These are phyloP conservation scores for Chelidonichthys spinosus DNA, from an alignment of 2,797 vertebrate genomes.

Conservation along the genomic window DNA sequence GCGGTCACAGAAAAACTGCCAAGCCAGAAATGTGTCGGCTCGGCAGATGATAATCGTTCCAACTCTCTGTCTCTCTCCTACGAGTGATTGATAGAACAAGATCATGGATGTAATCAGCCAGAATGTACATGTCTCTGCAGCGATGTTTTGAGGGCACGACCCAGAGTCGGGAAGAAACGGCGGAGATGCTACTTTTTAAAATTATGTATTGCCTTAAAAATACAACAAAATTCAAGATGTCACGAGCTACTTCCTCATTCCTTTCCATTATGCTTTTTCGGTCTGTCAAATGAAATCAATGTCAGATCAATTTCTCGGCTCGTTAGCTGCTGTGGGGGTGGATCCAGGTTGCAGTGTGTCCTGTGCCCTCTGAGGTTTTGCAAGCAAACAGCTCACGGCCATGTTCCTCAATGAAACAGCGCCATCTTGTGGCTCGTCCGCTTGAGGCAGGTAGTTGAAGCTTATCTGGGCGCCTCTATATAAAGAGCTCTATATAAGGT, in stretches of 20 bases:
- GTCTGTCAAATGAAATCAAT: slow-evolving; percentile 41
- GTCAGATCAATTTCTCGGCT: slow-evolving; percentile 35
- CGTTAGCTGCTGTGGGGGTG: slow-evolving; percentile 36
- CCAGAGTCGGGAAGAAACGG: background rate
- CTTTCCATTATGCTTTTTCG: slow-evolving; percentile 3
- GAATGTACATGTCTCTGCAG: slow-evolving; percentile 9
- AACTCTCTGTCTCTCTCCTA: slow-evolving; percentile 9
- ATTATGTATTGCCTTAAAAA: background rate
- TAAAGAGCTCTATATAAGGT: background rate
- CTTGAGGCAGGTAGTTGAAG: slow-evolving; percentile 24
- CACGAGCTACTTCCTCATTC: background rate
- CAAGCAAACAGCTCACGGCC: slow-evolving; percentile 23
- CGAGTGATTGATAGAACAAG: slow-evolving; percentile 17
- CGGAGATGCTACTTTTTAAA: background rate
- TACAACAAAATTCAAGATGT: background rate
- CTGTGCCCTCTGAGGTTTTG: slow-evolving; percentile 16
- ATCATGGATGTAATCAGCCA: slow-evolving; percentile 3
- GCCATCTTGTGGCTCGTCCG: slow-evolving; percentile 68
- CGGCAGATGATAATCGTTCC: slow-evolving; percentile 22
- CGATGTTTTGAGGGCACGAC: too few relatives aligned
- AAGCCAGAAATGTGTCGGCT: slow-evolving; percentile 30
- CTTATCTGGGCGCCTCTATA: background rate
- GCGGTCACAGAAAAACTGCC: slow-evolving; percentile 4
- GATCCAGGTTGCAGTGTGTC: slow-evolving; percentile 31
- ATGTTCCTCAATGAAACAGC: slow-evolving; percentile 58